Percentiles rank a stretch among this genome's conserved stretches.
These are phyloP conservation scores for Horisme vitalbata DNA, from an alignment of 2,888 invertebrate species.

Conservation along the genomic window DNA sequence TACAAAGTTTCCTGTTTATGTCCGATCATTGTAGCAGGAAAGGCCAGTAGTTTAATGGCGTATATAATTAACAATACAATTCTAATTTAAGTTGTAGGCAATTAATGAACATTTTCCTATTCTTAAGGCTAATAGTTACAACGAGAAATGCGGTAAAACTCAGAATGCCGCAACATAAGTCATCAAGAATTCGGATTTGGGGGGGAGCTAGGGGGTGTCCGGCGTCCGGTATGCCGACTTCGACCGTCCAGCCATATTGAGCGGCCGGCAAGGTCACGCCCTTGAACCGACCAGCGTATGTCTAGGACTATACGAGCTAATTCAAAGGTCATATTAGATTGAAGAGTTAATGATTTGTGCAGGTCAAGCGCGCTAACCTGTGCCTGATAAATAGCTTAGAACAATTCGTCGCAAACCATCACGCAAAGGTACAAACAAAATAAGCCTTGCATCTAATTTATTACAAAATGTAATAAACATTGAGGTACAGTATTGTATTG, in stretches of 20 bases:
- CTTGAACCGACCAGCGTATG: slow-evolving; percentile 88
- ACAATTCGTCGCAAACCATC: no score
- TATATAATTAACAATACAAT: no score
- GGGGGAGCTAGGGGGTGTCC: slow-evolving; percentile 71
- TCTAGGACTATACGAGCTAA: slow-evolving; percentile 46
- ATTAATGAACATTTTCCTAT: no score
- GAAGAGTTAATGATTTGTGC: slow-evolving; percentile 48
- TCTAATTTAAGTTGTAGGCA: no score
- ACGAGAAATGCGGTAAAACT: slow-evolving; percentile 33
- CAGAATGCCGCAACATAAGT: slow-evolving; percentile 47
- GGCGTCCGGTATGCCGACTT: slow-evolving; percentile 85
- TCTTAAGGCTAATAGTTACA: neutral
- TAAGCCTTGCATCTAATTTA: no score
- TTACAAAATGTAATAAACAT: no score
- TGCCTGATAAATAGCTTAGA: slow-evolving; percentile 12
- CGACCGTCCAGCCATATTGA: slow-evolving; percentile 89
- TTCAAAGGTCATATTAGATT: slow-evolving; percentile 46
- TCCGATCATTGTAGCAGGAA: neutral
- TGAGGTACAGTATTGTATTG: no score
- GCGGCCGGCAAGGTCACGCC: slow-evolving; percentile 93
- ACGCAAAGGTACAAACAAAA: no score
- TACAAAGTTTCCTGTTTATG: no score
- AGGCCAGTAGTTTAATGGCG: no score
- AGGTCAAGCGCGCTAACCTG: slow-evolving; percentile 35
- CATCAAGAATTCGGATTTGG: slow-evolving; percentile 39